Percentiles rank a stretch among this genome's conserved stretches.
Evolutionary conservation across 2,888 invertebrate species (phyloP).

Genomic region (Drosophila neotestacea): DNA sequence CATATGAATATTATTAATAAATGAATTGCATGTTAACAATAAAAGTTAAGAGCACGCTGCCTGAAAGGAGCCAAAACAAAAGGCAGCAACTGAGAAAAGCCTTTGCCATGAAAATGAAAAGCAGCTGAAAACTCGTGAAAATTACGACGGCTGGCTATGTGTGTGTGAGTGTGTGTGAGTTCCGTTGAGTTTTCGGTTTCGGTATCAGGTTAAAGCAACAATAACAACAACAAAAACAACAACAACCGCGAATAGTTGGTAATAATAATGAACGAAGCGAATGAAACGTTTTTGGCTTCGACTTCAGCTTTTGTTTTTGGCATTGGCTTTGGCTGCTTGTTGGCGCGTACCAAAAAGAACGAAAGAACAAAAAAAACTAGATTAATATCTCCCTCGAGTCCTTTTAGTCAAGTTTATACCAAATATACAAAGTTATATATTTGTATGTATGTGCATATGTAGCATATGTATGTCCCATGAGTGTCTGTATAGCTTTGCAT

Average conservation of each 20-base stretch:
- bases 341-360: conserved; percentile 47
- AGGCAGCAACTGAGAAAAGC: conserved; percentile 52
- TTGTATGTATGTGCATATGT: conserved; percentile 2
- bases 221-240: conserved; percentile 46
- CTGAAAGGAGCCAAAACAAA: conserved; percentile 56
- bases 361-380: conserved; percentile 59
- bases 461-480: conserved; percentile 45
- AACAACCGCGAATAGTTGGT: conserved; percentile 73
- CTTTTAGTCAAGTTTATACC: conserved; percentile 78
- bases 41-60: conserved; percentile 65
- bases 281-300: conserved; percentile 65
- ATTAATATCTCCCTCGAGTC: conserved; percentile 80
- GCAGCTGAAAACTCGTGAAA: conserved; percentile 71
- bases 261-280: conserved; percentile 74
- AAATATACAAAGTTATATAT: conserved; percentile 39
- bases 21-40: conserved; percentile 79
- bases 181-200: conserved; percentile 69
- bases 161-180: conserved; percentile 25
- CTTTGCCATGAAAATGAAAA: conserved; percentile 63
- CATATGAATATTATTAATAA: conserved; percentile 76
- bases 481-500: conserved; percentile 61
- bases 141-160: conserved; percentile 37
- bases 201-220: conserved; percentile 70
- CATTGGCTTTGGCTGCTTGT: conserved; percentile 52
- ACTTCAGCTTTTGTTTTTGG: conserved; percentile 49